These are phyloP conservation scores for Zaprionus nigranus DNA, from an alignment of 1,140 invertebrate genomes.

Conservation along the genomic window DNA sequence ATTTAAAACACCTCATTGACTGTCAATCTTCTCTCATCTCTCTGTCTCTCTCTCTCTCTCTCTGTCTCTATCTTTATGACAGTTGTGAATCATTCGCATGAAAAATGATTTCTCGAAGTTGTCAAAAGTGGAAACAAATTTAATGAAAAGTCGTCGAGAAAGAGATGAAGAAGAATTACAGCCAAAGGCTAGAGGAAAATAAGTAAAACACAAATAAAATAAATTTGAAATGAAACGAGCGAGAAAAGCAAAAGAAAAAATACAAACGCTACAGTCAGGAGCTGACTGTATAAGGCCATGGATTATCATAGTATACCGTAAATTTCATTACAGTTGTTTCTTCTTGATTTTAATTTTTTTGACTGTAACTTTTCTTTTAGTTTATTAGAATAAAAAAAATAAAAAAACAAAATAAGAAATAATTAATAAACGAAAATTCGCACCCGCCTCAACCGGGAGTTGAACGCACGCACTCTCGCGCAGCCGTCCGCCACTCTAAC, in stretches of 20 bases:
- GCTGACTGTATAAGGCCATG: too few species aligned
- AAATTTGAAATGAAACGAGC: slow-evolving; percentile 9
- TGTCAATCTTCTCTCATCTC: background rate
- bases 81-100: slow-evolving; percentile 56
- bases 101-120: slow-evolving; percentile 39
- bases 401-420: too few species aligned
- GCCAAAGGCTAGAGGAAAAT: slow-evolving; percentile 23
- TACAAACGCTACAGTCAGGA: too few species aligned
- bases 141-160: slow-evolving; percentile 19
- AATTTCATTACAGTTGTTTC: too few species aligned
- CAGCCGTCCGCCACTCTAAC: too few species aligned
- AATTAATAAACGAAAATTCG: too few species aligned
- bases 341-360: too few species aligned
- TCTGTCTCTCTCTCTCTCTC: background rate
- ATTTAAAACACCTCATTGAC: slow-evolving; percentile 35
- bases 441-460: too few species aligned
- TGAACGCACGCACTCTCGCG: too few species aligned
- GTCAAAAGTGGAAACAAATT: slow-evolving; percentile 28
- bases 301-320: too few species aligned
- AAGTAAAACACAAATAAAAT: slow-evolving; percentile 2
- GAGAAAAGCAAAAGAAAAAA: slow-evolving; percentile 5
- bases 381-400: too few species aligned
- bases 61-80: slow-evolving; percentile 7
- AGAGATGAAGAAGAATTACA: slow-evolving; percentile 30
- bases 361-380: too few species aligned